These are phyloP conservation scores for Brenthis daphne DNA, from an alignment of 2,888 invertebrate species.

Conservation along the genomic window DNA sequence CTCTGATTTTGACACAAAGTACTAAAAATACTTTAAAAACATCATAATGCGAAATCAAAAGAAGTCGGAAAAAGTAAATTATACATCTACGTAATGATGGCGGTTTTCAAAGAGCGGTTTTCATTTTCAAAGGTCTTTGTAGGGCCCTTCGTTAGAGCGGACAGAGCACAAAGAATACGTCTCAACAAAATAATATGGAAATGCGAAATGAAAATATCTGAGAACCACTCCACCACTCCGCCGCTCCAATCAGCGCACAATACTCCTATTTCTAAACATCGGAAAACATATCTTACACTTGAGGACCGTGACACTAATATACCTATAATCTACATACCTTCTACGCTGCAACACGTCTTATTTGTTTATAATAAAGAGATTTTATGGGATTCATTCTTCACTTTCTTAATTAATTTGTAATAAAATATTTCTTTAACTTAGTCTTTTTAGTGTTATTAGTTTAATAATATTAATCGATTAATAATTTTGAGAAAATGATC, in stretches of 20 bases:
- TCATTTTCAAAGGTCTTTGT: conserved; percentile 50
- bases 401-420: no score
- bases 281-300: conserved; percentile 49
- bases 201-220: conserved; percentile 68
- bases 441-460: no score
- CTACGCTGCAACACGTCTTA: neutral
- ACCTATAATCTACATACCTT: neutral
- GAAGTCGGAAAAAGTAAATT: conserved; percentile 51
- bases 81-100: conserved; percentile 62
- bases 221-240: conserved; percentile 52
- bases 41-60: conserved; percentile 22
- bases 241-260: conserved; percentile 61
- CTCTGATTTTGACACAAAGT: conserved; percentile 11
- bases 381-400: neutral
- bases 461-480: no score
- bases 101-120: conserved; percentile 65
- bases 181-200: conserved; percentile 73
- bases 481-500: no score
- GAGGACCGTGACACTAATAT: conserved; percentile 22
- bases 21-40: conserved; percentile 24
- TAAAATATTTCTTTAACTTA: no score
- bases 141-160: conserved; percentile 42
- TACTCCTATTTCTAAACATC: conserved; percentile 51
- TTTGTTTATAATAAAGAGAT: neutral
- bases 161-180: conserved; percentile 27